These are phyloP conservation scores for Burhinus bistriatus DNA, from an alignment of 2,113 vertebrate species.

Conservation along the genomic window DNA sequence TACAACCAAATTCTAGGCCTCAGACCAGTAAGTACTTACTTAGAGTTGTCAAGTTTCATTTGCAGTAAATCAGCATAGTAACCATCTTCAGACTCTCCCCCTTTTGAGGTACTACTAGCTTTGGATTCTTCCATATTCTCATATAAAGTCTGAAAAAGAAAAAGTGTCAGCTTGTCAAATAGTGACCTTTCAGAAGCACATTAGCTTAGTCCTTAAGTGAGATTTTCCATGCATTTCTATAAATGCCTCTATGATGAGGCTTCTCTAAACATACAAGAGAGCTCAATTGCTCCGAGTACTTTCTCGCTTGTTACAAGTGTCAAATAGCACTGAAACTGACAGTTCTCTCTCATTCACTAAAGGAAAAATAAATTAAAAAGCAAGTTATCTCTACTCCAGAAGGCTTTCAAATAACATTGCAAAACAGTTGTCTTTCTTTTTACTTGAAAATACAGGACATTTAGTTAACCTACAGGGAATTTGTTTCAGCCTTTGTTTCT, in stretches of 20 bases:
- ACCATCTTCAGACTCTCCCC: slow-evolving; percentile 68
- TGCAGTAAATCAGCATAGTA: slow-evolving; percentile 91
- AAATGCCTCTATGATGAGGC: too few relatives aligned
- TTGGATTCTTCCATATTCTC: slow-evolving; percentile 64
- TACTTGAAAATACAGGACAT: not conserved
- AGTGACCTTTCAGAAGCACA: not conserved
- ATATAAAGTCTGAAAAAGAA: slow-evolving; percentile 65
- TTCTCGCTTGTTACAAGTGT: not conserved
- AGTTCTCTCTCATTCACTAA: not conserved
- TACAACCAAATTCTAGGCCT: not conserved
- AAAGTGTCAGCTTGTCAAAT: not conserved
- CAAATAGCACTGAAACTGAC: not conserved
- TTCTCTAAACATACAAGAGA: not conserved
- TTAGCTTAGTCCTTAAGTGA: not conserved
- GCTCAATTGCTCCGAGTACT: not conserved
- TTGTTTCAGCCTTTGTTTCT: not conserved
- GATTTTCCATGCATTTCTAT: not conserved
- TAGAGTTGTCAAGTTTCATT: slow-evolving; percentile 86
- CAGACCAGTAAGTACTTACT: slow-evolving; percentile 74
- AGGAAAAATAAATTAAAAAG: not conserved
- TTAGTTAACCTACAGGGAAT: not conserved
- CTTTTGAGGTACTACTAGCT: not conserved
- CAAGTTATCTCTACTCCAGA: not conserved
- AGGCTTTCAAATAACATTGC: not conserved
- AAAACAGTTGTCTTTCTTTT: not conserved